phyloP scores from a whole-genome alignment of 2,888 invertebrate species.

The Eretmocerus hayati region DNA sequence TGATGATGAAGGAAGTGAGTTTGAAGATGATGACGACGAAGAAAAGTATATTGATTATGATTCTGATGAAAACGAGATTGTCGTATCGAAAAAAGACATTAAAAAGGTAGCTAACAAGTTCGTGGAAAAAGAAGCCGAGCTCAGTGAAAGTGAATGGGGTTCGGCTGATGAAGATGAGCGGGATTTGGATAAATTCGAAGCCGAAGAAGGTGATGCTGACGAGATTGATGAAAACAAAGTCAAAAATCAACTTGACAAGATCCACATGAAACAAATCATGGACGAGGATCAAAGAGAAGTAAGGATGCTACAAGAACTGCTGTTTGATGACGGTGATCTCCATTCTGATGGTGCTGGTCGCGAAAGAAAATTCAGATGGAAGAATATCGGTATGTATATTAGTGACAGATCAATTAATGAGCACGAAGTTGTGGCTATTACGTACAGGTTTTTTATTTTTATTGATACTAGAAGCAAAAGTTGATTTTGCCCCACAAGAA shows the following conservation, averaged over 20 bases:
- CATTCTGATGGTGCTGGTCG: slow-evolving; percentile 68
- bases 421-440: no score
- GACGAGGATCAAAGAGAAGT: slow-evolving; percentile 86
- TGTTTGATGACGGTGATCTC: slow-evolving; percentile 85
- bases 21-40: slow-evolving; percentile 28
- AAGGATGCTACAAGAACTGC: slow-evolving; percentile 72
- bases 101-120: slow-evolving; percentile 61
- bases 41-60: slow-evolving; percentile 64
- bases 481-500: no score
- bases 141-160: slow-evolving; percentile 85
- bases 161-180: slow-evolving; percentile 84
- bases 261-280: slow-evolving; percentile 78
- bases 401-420: no score
- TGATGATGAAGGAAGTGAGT: slow-evolving; percentile 41
- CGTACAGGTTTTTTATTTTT: no score
- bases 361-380: slow-evolving; percentile 80
- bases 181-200: slow-evolving; percentile 70
- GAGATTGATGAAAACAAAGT: slow-evolving; percentile 73
- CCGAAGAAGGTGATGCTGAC: slow-evolving; percentile 79
- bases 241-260: slow-evolving; percentile 70
- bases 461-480: no score
- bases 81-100: slow-evolving; percentile 42
- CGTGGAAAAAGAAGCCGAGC: slow-evolving; percentile 84
- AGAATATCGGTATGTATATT: slow-evolving; percentile 71
- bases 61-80: slow-evolving; percentile 76